These are phyloP conservation scores for Pelvicachromis taeniatus DNA, from an alignment of 2,113 vertebrate genomes.

Conservation along the genomic window DNA sequence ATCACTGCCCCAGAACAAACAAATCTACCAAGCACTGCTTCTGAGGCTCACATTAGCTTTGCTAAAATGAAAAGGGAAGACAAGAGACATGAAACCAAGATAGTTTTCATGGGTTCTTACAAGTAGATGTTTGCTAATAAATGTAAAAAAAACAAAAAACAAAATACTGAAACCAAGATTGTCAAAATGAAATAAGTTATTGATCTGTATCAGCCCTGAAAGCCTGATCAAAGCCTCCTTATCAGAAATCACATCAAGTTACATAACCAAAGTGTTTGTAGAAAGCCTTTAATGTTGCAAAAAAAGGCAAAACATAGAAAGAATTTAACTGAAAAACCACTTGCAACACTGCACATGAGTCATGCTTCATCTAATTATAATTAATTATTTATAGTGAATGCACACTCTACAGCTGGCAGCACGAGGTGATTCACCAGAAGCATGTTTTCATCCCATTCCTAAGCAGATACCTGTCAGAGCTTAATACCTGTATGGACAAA, in stretches of 20 bases:
- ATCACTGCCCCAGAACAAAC: neutral
- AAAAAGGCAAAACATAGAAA: neutral
- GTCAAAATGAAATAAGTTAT: neutral
- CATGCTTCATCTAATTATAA: neutral
- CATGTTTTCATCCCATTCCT: neutral
- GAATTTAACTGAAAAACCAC: neutral
- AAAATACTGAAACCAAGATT: neutral
- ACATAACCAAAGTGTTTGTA: neutral
- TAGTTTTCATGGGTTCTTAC: neutral
- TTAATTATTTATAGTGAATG: neutral
- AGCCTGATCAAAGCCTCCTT: neutral
- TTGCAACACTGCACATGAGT: neutral
- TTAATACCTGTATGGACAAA: constrained; percentile 11
- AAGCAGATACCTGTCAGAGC: neutral
- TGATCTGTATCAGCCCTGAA: neutral
- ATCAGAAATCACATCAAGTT: neutral
- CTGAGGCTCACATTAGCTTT: neutral
- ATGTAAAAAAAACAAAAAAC: neutral
- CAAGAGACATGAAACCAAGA: neutral
- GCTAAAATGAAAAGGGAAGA: neutral
- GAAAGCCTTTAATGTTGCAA: neutral
- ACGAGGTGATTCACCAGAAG: neutral
- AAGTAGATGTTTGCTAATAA: neutral
- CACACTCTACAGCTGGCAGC: neutral
- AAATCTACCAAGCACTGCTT: neutral